phyloP scores from a whole-genome alignment of 2,797 vertebrate species.

The Chelon auratus region DNA sequence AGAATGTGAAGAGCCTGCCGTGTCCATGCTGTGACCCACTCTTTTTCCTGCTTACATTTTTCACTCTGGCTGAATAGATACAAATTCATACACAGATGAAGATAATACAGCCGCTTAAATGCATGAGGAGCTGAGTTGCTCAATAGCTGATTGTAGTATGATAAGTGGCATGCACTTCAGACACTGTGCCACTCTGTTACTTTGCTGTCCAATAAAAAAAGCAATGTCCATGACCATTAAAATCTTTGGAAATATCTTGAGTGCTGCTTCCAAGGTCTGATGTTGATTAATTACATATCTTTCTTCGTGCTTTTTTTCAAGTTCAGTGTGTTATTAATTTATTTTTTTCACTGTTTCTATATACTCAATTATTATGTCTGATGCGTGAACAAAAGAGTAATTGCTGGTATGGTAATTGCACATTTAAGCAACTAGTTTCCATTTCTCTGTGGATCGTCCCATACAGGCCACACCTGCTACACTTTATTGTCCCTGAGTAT shows the following conservation, averaged over 20 bases:
- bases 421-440: conserved; percentile 24
- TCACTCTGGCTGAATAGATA: conserved; percentile 1
- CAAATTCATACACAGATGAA: conserved; percentile 11
- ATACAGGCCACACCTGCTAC: conserved; percentile 59
- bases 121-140: background rate
- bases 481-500: conserved; percentile 42
- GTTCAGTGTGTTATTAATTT: conserved; percentile 52
- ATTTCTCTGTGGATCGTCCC: conserved; percentile 24
- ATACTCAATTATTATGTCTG: conserved; percentile 26
- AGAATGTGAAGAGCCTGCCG: conserved; percentile 26
- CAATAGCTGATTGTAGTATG: conserved; percentile 17
- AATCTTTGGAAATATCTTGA: conserved; percentile 44
- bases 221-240: conserved; percentile 32
- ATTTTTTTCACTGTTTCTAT: conserved; percentile 55
- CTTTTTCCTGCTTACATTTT: conserved; percentile 5
- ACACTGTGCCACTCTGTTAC: conserved; percentile 1
- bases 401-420: conserved; percentile 20
- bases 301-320: conserved; percentile 44
- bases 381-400: background rate
- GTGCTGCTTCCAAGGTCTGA: conserved; percentile 39
- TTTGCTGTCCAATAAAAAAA: conserved; percentile 34
- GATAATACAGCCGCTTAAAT: conserved; percentile 2
- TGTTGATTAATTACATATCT: conserved; percentile 57
- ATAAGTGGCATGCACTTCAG: conserved; percentile 32
- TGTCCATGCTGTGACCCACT: background rate